Evolutionary conservation across 2,113 vertebrate genomes (phyloP), one percentile per base, ranked within the genome.

Genomic region (Hirundichthys speculiger): DNA sequence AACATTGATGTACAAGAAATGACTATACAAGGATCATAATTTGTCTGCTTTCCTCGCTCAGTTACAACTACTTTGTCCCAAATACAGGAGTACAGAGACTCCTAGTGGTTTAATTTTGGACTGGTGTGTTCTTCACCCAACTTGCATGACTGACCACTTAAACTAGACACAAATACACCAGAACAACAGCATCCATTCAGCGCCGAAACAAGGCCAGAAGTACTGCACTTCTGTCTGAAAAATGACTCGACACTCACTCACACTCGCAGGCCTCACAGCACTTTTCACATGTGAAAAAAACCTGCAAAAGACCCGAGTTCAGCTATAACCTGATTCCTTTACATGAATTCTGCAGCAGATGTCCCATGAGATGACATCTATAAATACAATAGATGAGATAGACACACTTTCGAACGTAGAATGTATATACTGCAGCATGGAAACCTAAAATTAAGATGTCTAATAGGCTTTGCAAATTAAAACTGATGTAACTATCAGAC

Each of bases 61-160:
- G 18, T 22, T 7, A 70, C 20, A 6, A 7, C 2, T 25, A 13
- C 30, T 27, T 7, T 19, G 19, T 3, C 18, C 14, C 22, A 48
- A 53, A 51, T 47, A 52, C 48, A 47, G 53, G 61, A 67, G 24
- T 54, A 42, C 49, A 72, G 78, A 77, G 79, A 79, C 79, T 75
- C 73, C 80, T 77, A 64, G 81, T 66, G 79, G 79, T 64, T 63
- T 41, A 40, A 69, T 64, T 12, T 27, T 38, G n/a, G 52, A 41
- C 62, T 20, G 13, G 34, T 22, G 45, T 54, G 51, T 14, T 45
- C 20, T 45, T 67, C 54, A 65, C 13, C 2, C 22, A 27, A 18
- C 50, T 53, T 13, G 57, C 88, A 80, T 82, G 63, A 74, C 53
- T 80, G 69, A 76, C 53, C 77, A 43, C 43, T 64, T 43, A 71